These are phyloP conservation scores for Myzus persicae DNA, from an alignment of 1,140 invertebrate species.

Conservation along the genomic window DNA sequence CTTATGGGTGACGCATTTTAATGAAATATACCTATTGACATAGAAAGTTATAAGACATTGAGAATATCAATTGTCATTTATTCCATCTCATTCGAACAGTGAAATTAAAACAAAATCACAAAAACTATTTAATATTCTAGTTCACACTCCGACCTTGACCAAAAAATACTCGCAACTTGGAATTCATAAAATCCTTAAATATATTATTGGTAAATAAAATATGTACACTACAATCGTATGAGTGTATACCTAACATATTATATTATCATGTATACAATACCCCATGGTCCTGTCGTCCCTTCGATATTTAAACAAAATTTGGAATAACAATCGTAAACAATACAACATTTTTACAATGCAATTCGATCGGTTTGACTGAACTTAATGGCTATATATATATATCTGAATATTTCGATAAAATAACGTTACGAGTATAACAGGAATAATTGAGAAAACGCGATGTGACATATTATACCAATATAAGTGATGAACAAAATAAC, in stretches of 20 bases:
- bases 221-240: neutral
- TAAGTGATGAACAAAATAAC: neutral
- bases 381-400: neutral
- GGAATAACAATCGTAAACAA: conserved; percentile 30
- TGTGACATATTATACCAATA: neutral
- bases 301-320: neutral
- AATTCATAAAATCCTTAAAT: neutral
- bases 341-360: neutral
- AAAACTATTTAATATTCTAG: conserved; percentile 37
- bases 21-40: neutral
- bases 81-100: neutral
- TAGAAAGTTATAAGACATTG: conserved; percentile 26
- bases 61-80: conserved; percentile 44
- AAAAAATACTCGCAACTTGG: neutral
- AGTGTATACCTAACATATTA: neutral
- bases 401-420: neutral
- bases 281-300: neutral
- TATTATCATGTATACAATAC: neutral
- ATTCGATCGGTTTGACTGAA: neutral
- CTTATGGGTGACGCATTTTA: conserved; percentile 18
- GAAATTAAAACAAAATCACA: conserved; percentile 49
- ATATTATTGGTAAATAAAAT: neutral
- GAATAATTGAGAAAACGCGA: neutral
- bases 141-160: conserved; percentile 24
- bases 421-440: neutral